These are phyloP conservation scores for Ennomos quercinarius DNA, from an alignment of 2,888 invertebrate species.

Conservation along the genomic window DNA sequence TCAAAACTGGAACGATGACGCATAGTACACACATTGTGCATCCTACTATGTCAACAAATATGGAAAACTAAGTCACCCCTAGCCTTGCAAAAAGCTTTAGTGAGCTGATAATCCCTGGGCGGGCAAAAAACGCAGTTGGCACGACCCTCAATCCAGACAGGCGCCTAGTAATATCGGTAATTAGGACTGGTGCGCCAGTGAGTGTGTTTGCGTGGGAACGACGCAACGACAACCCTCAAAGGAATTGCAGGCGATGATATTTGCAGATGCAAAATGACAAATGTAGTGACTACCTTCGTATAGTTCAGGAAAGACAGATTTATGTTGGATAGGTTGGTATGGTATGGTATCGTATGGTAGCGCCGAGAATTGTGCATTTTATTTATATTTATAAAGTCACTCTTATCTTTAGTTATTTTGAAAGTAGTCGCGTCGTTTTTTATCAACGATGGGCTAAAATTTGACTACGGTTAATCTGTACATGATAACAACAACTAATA, in stretches of 20 bases:
- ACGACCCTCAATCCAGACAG: conserved; percentile 14
- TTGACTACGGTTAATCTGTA: too few relatives aligned
- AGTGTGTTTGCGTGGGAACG: conserved; percentile 18
- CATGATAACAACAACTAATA: too few relatives aligned
- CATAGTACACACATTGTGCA: not conserved
- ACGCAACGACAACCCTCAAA: conserved; percentile 22
- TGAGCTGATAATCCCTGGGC: not conserved
- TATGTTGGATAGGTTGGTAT: too few relatives aligned
- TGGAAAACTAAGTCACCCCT: conserved; percentile 7
- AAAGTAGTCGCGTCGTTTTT: too few relatives aligned
- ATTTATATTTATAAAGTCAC: too few relatives aligned
- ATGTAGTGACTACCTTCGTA: conserved; percentile 3
- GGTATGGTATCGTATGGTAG: too few relatives aligned
- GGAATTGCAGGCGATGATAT: conserved; percentile 21
- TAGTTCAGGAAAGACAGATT: not conserved
- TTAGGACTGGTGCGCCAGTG: conserved; percentile 10
- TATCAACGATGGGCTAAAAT: too few relatives aligned
- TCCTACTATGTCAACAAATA: not conserved
- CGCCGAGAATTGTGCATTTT: too few relatives aligned
- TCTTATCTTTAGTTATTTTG: too few relatives aligned
- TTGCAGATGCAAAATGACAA: conserved; percentile 2
- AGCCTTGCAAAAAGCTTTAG: not conserved
- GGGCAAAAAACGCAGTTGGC: conserved; percentile 10
- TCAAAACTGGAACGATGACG: too few relatives aligned
- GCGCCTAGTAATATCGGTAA: conserved; percentile 26